These are phyloP conservation scores for Caretta caretta DNA, from an alignment of 2,113 vertebrate genomes.

Conservation along the genomic window DNA sequence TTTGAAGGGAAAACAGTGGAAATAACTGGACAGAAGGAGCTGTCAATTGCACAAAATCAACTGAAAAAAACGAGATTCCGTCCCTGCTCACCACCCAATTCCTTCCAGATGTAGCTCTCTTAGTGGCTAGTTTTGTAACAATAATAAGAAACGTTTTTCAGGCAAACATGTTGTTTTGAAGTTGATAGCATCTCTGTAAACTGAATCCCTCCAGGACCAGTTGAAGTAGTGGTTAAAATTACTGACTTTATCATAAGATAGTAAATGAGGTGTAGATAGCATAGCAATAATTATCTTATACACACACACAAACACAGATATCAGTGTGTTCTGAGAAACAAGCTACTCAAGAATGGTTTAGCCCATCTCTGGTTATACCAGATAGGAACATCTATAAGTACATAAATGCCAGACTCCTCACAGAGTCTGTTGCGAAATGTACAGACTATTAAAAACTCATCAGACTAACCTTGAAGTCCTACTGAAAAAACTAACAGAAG, in stretches of 20 bases:
- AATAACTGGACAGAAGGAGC: not conserved
- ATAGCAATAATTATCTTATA: not conserved
- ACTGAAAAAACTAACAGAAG: not conserved
- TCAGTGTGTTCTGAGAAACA: not conserved
- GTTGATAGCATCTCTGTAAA: not conserved
- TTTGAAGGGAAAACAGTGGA: not conserved
- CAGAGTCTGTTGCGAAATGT: not conserved
- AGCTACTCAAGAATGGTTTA: not conserved
- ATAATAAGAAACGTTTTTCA: not conserved
- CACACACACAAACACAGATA: not conserved
- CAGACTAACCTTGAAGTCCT: not conserved
- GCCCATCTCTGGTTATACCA: not conserved
- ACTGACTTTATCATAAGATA: not conserved
- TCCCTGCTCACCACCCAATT: not conserved
- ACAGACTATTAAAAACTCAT: not conserved
- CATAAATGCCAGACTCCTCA: not conserved
- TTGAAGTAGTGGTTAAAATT: not conserved
- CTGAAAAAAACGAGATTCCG: not conserved
- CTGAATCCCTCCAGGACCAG: not conserved
- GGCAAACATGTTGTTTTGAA: not conserved
- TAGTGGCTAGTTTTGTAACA: not conserved
- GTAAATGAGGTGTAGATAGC: not conserved
- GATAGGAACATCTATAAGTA: not conserved
- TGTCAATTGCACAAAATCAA: not conserved
- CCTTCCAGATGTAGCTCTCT: not conserved